A percentile compares a stretch with the other conserved stretches of the same genome.
phyloP scores from a whole-genome alignment of 2,888 invertebrate species.

The Athalia circularis region DNA sequence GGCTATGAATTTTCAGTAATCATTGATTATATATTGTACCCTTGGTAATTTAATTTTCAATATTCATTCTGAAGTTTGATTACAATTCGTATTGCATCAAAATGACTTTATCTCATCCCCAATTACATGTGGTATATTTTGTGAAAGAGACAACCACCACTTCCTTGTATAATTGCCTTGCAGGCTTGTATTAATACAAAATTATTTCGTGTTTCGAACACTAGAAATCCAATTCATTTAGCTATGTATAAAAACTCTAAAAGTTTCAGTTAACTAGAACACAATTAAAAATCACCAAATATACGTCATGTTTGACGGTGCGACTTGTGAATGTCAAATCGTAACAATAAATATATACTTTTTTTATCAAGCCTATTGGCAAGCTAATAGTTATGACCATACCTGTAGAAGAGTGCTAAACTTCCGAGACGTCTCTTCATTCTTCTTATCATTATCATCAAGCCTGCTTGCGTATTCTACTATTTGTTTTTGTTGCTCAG shows the following conservation, averaged over 20 bases:
- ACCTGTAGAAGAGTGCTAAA: conserved; percentile 91
- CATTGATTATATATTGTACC: too few species aligned
- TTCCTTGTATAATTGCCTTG: too few species aligned
- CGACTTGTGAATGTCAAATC: too few species aligned
- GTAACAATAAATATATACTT: too few species aligned
- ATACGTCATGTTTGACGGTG: too few species aligned
- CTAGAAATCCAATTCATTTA: background rate
- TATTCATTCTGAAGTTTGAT: background rate
- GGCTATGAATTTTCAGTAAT: background rate
- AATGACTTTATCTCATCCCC: background rate
- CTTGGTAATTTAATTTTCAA: background rate
- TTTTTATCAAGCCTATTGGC: background rate
- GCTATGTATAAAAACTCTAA: background rate
- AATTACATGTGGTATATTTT: too few species aligned
- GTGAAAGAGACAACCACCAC: too few species aligned
- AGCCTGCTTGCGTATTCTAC: conserved; percentile 89
- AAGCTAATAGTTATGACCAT: conserved; percentile 40
- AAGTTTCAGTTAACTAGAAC: background rate
- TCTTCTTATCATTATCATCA: conserved; percentile 93
- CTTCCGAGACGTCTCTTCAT: conserved; percentile 91
- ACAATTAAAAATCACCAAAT: too few species aligned
- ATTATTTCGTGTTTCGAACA: background rate
- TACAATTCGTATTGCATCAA: background rate
- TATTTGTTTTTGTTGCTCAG: conserved; percentile 90
- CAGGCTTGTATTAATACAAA: background rate